A percentile compares a stretch with the other conserved stretches of the same genome.
Conservation (phyloP, 2,888 invertebrate species). For the Drosophila putrida region DNA sequence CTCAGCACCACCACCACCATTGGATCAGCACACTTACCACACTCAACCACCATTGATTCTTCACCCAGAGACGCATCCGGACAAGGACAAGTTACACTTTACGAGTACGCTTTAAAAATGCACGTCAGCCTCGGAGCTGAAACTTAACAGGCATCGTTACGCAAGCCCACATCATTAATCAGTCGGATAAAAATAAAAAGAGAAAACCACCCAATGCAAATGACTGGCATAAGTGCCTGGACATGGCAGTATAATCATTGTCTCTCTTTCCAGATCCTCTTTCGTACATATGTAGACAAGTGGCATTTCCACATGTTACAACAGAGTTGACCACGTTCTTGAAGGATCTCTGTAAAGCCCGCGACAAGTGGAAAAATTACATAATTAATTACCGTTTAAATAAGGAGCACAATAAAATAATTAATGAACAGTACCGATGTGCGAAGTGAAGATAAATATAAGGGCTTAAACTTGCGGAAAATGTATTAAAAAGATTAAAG, state of each 20-base stretch:
- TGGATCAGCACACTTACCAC: constrained; percentile 14
- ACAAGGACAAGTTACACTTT: background rate
- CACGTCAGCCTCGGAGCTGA: constrained; percentile 50
- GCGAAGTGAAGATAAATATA: constrained; percentile 1
- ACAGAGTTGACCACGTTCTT: constrained; percentile 34
- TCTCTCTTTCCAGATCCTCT: background rate
- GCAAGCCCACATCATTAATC: constrained; percentile 69
- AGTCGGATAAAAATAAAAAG: constrained; percentile 28
- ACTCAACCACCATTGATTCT: constrained; percentile 47
- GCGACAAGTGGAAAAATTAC: constrained; percentile 71
- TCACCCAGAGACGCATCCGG: constrained; percentile 14
- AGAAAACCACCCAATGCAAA: constrained; percentile 40
- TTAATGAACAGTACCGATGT: constrained; percentile 44
- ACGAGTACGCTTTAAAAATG: constrained; percentile 39
- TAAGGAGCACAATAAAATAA: constrained; percentile 38
- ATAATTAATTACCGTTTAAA: constrained; percentile 79
- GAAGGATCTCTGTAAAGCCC: constrained; percentile 33
- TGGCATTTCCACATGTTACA: constrained; percentile 42
- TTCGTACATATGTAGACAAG: constrained; percentile 25
- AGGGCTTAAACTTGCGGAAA: background rate
- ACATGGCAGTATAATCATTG: constrained; percentile 15
- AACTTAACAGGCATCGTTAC: constrained; percentile 36
- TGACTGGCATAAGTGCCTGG: constrained; percentile 50
- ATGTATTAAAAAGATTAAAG: too few species aligned
- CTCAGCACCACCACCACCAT: constrained; percentile 28